Base-by-base conservation (phyloP, 2,888 invertebrate species). In the Pseudococcus jackbeardsleyi region DNA sequence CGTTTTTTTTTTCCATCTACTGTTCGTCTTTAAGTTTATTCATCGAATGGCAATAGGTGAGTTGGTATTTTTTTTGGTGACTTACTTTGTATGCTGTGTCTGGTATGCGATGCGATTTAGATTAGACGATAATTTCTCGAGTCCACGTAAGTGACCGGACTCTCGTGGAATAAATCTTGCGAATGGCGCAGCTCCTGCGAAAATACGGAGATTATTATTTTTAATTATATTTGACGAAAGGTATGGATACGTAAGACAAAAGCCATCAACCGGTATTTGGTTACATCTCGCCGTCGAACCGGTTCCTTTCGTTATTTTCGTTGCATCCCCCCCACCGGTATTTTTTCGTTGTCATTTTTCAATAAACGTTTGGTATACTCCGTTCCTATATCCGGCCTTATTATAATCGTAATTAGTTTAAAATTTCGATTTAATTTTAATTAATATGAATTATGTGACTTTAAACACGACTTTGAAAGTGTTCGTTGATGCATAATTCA, bases 341-440 rank as follows among this genome's bases (percentile, higher is more conserved):
- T 15, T 0, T n/a, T 33, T 12, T n/a, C 17, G 17, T 59, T 59
- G 68, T 72, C 68, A 79, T 79, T 79, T 79, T 79, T 79, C 79
- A 79, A 79, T 79, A 42, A 79, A 42, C 79, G 42, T 79, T 42
- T 79, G 19, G 64, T n/a, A 64, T 19, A 19, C 50, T 1, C 22
- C 39, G 26, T n/a, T n/a, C 42, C 42, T 72, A 64, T 86, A 86
- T 86, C 86, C 86, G 86, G 86, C 48, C 68, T 68, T 85, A 39
- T 85, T 54, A 54, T 39, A 85, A 33, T 59, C 19, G 42, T 64
- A 86, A 86, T 86, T 64, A 86, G 59, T 86, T 42, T 59, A 46
- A 68, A 86, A 86, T 86, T 42, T 86, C 86, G 86, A 39, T 86
- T 86, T 68, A 68, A 68, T 86, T 86, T 86, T 86, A 86, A 86